Conservation (phyloP, 2,797 vertebrate species). For the Micrastur ruficollis region DNA sequence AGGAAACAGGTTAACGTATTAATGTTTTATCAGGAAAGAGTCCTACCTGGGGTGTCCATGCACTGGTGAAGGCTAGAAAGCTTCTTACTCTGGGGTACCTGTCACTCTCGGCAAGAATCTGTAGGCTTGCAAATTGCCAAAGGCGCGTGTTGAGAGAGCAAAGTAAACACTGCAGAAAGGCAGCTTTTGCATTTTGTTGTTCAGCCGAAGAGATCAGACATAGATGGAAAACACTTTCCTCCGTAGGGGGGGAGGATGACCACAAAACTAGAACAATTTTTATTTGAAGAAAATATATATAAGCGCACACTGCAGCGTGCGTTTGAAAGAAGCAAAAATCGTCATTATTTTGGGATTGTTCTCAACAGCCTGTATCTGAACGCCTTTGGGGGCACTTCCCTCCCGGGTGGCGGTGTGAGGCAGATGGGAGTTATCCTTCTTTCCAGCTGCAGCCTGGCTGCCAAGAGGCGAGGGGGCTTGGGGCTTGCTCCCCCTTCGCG, state of each 20-base stretch:
- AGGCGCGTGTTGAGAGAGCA: background rate
- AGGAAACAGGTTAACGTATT: background rate
- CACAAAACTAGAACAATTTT: background rate
- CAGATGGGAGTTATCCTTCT: background rate
- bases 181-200: background rate
- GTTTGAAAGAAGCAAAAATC: background rate
- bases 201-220: background rate
- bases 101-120: background rate
- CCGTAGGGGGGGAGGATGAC: background rate
- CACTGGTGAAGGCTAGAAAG: background rate
- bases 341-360: background rate
- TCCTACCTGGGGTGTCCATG: background rate
- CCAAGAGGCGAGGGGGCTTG: background rate
- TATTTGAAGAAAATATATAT: background rate
- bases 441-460: background rate
- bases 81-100: background rate
- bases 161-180: background rate
- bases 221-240: background rate
- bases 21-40: background rate
- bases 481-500: background rate
- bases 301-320: rapidly evolving
- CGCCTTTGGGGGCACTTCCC: background rate
- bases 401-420: rapidly evolving
- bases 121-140: background rate
- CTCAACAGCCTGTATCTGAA: background rate